Percentiles rank a stretch among this genome's conserved stretches.
phyloP scores from a whole-genome alignment of 2,113 vertebrate species.

The Physeter macrocephalus region DNA sequence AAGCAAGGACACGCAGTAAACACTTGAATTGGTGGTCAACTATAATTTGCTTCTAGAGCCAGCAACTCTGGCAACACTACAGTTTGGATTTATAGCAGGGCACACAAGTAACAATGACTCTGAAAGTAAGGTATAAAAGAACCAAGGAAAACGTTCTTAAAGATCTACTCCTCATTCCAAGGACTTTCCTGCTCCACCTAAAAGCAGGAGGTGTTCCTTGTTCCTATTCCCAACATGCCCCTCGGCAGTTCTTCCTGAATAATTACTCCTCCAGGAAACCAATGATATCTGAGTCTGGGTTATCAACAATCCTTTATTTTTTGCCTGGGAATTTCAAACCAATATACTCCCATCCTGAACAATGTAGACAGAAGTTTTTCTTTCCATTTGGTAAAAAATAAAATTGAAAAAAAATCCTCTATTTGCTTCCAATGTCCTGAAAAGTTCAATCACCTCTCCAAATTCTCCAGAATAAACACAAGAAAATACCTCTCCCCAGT shows the following conservation, averaged over 20 bases:
- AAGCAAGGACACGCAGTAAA: constrained; percentile 43
- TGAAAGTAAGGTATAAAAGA: constrained; percentile 50
- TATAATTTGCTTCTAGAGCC: constrained; percentile 55
- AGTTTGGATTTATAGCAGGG: constrained; percentile 45
- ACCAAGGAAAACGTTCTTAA: constrained; percentile 29
- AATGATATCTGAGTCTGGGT: constrained; percentile 16
- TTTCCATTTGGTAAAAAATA: background rate
- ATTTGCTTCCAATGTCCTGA: background rate
- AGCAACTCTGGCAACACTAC: constrained; percentile 17
- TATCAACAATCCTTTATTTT: constrained; percentile 45
- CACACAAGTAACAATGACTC: constrained; percentile 4
- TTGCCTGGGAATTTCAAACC: background rate
- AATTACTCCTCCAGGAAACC: background rate
- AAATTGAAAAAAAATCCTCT: background rate
- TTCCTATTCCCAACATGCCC: background rate
- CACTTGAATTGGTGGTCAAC: constrained; percentile 50
- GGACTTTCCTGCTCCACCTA: background rate
- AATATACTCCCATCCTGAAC: background rate
- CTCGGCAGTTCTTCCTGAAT: background rate
- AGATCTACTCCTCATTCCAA: background rate
- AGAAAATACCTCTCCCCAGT: background rate
- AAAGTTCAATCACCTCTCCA: background rate
- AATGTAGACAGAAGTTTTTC: background rate
- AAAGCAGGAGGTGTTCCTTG: background rate
- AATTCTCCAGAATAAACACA: background rate